phyloP scores from a whole-genome alignment of 2,888 invertebrate genomes.

The Opisthograptis luteolata region DNA sequence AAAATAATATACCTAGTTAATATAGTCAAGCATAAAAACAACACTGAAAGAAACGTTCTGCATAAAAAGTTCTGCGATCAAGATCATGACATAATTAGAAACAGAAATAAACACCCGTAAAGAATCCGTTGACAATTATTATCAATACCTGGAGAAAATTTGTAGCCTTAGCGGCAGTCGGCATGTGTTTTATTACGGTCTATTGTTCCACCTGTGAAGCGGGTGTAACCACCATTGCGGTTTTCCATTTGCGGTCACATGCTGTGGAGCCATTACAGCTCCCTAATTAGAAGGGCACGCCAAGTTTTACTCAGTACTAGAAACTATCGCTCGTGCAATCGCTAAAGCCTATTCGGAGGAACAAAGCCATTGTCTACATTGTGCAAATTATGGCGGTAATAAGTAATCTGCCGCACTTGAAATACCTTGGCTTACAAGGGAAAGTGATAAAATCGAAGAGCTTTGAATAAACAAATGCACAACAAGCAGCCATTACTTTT shows the following conservation, averaged over 20 bases:
- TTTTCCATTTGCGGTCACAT: slow-evolving; percentile 60
- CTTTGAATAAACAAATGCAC: slow-evolving; percentile 10
- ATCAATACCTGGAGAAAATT: neutral
- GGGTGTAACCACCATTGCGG: slow-evolving; percentile 52
- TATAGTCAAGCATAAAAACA: too few relatives aligned
- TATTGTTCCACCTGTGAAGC: slow-evolving; percentile 54
- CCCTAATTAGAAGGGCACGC: slow-evolving; percentile 64
- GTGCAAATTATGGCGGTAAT: slow-evolving; percentile 40
- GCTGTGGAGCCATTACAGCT: slow-evolving; percentile 55
- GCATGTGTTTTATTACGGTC: slow-evolving; percentile 54
- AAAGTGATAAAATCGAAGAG: slow-evolving; percentile 12
- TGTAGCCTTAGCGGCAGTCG: slow-evolving; percentile 2
- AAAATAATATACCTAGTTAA: too few relatives aligned
- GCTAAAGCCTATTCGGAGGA: slow-evolving; percentile 37
- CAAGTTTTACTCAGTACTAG: slow-evolving; percentile 43
- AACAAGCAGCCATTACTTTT: slow-evolving; percentile 6
- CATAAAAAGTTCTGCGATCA: too few relatives aligned
- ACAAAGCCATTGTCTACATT: slow-evolving; percentile 45
- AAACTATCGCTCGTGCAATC: slow-evolving; percentile 46
- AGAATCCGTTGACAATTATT: neutral
- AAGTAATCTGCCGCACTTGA: slow-evolving; percentile 35
- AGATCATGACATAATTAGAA: too few relatives aligned
- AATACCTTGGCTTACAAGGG: neutral
- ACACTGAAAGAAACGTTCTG: too few relatives aligned
- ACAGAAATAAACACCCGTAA: neutral